These are phyloP conservation scores for Cyphomyrus discorhynchus DNA, from an alignment of 2,113 vertebrate genomes.

Conservation along the genomic window DNA sequence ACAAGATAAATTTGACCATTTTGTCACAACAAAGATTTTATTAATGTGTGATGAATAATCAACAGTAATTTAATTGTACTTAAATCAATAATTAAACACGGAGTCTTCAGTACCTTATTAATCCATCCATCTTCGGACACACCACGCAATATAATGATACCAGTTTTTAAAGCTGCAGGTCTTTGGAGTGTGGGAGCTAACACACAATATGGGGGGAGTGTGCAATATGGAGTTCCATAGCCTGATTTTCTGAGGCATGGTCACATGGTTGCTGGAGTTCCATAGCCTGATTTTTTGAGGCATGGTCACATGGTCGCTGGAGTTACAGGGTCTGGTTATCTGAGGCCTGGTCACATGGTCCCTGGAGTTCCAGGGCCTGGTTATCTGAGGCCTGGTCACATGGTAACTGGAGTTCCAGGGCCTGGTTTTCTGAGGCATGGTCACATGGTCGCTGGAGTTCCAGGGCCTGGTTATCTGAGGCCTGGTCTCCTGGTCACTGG, in stretches of 20 bases:
- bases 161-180: background rate
- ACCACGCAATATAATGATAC: background rate
- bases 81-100: background rate
- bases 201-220: background rate
- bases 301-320: too few species aligned
- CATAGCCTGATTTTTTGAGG: rapidly evolving
- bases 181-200: background rate
- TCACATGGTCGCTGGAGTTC: background rate
- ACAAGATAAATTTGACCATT: background rate
- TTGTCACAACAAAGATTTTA: background rate
- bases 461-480: too few species aligned
- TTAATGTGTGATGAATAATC: background rate
- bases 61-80: background rate
- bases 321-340: too few species aligned
- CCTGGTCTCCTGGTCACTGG: too few species aligned
- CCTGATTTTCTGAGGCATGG: too few species aligned
- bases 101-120: background rate
- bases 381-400: too few species aligned
- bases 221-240: background rate
- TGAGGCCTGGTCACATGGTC: too few species aligned
- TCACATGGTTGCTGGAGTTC: background rate
- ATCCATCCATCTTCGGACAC: background rate
- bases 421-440: background rate
- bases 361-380: too few species aligned
- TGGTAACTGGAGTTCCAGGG: too few species aligned